Base-by-base conservation (phyloP, 2,797 vertebrate species). In the Malacoraja senta region DNA sequence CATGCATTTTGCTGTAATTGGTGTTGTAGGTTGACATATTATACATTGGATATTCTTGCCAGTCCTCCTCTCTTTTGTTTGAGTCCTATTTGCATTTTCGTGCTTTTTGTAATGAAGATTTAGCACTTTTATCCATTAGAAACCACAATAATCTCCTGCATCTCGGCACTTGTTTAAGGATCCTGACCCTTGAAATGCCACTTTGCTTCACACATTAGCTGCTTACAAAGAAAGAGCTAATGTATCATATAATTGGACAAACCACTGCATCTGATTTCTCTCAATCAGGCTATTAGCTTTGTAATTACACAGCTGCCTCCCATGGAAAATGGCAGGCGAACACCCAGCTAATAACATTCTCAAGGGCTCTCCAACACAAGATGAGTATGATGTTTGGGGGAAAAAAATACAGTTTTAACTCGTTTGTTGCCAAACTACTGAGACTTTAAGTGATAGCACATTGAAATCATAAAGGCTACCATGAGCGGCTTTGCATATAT, bases 221-320 rank as follows among this genome's bases (percentile, higher is more conserved):
- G 98, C 98, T 99, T 98, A 99, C 98, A 99, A 99, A 98, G 98
- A 98, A 96, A 98, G 98, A 98, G 98, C 98, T 99, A 99, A 99
- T 99, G 98, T 98, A 98, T 99, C 98, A 99, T 99, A 98, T 99
- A 99, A 99, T 99, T 99, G 98, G 98, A 97, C 98, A 97, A 98
- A 98, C 98, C 98, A 98, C 98, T 98, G 98, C 98, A 98, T 98
- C 98, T 98, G 98, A 98, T 99, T 98, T 99, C 98, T 98, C 98
- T 98, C 98, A 98, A 98, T 98, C 98, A 98, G 98, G 99, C 98
- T 99, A 99, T 99, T 99, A 99, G 98, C 98, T 98, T 98, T 97
- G 98, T 99, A 99, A 99, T 99, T 99, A 99, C 98, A 98, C 98
- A 99, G 99, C 98, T 99, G 98, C 98, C 98, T 99, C 98, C 96